A percentile compares a stretch with the other conserved stretches of the same genome.
Evolutionary conservation across 2,888 invertebrate species (phyloP).

Genomic region (Caenorhabditis sp.): DNA sequence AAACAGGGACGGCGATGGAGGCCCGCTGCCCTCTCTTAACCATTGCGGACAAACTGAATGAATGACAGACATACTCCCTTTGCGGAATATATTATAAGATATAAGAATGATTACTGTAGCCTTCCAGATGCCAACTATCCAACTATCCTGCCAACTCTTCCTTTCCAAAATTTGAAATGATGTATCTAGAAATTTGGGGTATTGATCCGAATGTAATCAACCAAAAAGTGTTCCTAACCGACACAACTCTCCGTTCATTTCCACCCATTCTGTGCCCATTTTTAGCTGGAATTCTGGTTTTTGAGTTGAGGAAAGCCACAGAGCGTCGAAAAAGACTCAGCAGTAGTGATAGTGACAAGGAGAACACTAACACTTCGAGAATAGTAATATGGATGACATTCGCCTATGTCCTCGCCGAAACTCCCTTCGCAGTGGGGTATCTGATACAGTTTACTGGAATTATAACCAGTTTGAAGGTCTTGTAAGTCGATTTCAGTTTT

Average conservation of each 20-base stretch:
- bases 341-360: not conserved
- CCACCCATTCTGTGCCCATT: not conserved
- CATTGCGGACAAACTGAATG: no score
- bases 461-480: no score
- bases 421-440: not conserved
- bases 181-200: no score
- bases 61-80: no score
- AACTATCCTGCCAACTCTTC: no score
- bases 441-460: not conserved
- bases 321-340: not conserved
- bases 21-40: no score
- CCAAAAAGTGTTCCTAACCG: not conserved
- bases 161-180: no score
- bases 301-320: not conserved
- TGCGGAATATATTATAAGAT: no score
- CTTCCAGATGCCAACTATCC: no score
- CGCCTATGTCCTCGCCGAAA: not conserved
- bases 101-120: no score
- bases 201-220: not conserved
- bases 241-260: not conserved
- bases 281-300: not conserved
- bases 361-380: not conserved
- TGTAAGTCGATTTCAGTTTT: no score
- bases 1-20: no score
- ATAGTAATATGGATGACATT: not conserved